Conservation (phyloP, 2,888 invertebrate species). For the Clanis bilineata region DNA sequence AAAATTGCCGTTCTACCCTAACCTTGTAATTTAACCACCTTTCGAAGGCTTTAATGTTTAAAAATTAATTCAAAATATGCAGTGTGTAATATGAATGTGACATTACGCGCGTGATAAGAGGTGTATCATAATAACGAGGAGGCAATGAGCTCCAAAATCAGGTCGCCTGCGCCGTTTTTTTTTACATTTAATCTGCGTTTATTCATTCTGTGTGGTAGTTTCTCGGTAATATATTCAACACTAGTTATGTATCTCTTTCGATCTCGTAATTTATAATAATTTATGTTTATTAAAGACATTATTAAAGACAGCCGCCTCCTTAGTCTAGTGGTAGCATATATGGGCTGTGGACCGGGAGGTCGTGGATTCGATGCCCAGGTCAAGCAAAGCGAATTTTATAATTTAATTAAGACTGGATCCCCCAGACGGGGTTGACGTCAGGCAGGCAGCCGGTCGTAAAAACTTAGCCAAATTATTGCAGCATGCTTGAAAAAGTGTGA, state of each 20-base stretch:
- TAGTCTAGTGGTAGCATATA: no score
- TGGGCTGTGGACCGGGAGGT: no score
- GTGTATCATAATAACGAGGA: background rate
- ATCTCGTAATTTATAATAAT: background rate
- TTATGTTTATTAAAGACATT: no score
- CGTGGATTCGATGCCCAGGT: no score
- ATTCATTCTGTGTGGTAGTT: background rate
- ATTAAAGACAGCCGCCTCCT: no score
- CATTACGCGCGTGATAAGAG: background rate
- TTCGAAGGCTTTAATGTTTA: background rate
- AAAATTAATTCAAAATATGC: background rate
- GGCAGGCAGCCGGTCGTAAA: no score
- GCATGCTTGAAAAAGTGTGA: no score
- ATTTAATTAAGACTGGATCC: no score
- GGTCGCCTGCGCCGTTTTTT: background rate
- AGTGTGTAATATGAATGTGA: background rate
- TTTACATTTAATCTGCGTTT: background rate
- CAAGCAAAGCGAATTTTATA: no score
- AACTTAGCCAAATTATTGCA: no score
- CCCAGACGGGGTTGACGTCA: no score
- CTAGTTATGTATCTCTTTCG: background rate
- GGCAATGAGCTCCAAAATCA: background rate
- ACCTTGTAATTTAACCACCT: background rate
- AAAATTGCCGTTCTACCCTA: background rate
- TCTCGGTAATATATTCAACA: background rate